Evolutionary conservation across 2,113 vertebrate genomes (phyloP).

Genomic region (Calyptomena viridis): DNA sequence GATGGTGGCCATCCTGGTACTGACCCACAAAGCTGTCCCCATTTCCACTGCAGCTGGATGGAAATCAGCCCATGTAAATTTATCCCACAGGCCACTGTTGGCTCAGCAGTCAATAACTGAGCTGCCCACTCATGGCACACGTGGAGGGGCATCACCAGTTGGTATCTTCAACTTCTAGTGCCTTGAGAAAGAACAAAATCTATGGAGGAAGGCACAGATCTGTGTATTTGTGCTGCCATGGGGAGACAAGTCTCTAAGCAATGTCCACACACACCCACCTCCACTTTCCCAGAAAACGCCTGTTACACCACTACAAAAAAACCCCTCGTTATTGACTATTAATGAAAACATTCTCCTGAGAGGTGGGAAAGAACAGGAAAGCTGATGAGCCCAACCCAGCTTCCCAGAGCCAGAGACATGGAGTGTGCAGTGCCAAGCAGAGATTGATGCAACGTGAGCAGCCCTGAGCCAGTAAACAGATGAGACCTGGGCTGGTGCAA

Average conservation of each 20-base stretch:
- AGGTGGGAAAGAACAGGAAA: slow-evolving; percentile 17
- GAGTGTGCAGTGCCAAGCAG: neutral
- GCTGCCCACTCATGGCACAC: neutral
- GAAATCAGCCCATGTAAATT: neutral
- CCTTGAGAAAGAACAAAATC: neutral
- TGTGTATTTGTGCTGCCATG: neutral
- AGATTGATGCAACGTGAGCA: neutral
- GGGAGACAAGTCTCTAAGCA: neutral
- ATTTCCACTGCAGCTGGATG: neutral
- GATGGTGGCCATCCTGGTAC: neutral
- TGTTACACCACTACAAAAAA: neutral
- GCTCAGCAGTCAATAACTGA: neutral
- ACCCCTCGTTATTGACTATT: neutral
- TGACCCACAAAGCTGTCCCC: neutral
- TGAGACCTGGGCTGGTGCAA: neutral
- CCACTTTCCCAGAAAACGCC: slow-evolving; percentile 17
- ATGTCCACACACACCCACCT: neutral
- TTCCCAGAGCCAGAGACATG: neutral
- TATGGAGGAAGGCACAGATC: neutral
- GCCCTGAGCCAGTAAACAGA: neutral
- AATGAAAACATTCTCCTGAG: slow-evolving; percentile 3
- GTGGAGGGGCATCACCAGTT: neutral
- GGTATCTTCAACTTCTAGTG: neutral
- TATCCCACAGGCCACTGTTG: neutral
- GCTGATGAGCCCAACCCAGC: neutral